Evolutionary conservation across 2,888 invertebrate genomes (phyloP), one percentile per base, ranked within the genome.

Genomic region (Norana najaformis): DNA sequence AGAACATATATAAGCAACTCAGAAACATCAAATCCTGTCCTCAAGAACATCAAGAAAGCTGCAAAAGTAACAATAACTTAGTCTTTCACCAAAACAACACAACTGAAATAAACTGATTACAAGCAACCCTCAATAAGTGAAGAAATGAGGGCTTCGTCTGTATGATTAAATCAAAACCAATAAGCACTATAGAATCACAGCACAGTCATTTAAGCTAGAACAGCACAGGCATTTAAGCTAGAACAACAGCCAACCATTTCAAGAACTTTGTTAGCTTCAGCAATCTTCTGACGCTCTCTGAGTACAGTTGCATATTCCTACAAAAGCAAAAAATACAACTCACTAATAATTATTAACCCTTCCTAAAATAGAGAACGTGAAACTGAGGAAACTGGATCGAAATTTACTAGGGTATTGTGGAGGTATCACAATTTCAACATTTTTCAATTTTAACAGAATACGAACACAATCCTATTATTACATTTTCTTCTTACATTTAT

Each of bases 261-360:
- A 1, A 30, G 89, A 47, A 39, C 47, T 89, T 89, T 39, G 89
- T 41, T 36, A 47, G 47, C 39, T 89, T 94, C 94, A 39, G 93
- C 93, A 91, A 95, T 94, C 47, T 93, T 94, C 91, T 94, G 93
- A 90, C 94, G 94, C 90, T 95, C 94, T 91, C 94, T 93, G 37
- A 94, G 91, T 13, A 94, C 93, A 88, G 93, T 93, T 88, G 94
- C 93, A 92, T 94, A 95, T 90, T 94, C 94, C 95, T 95, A 92
- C 18, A 93, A 92, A 89, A 39, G 20, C 39, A 39, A 89, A 89
- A 30, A 11, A 23, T 38, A 13, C 39, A 6, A 23, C 34, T 36
- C 0, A n/a, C 20, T 39, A 47, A n/a, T n/a, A n/a, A 89, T 20
- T n/a, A 85, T 89, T 47, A 89, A 83, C 37, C 83, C 39, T 69